Evolutionary conservation across 1,140 invertebrate genomes (phyloP), one percentile per base, ranked within the genome.

Genomic region (Hormaphis cornu): DNA sequence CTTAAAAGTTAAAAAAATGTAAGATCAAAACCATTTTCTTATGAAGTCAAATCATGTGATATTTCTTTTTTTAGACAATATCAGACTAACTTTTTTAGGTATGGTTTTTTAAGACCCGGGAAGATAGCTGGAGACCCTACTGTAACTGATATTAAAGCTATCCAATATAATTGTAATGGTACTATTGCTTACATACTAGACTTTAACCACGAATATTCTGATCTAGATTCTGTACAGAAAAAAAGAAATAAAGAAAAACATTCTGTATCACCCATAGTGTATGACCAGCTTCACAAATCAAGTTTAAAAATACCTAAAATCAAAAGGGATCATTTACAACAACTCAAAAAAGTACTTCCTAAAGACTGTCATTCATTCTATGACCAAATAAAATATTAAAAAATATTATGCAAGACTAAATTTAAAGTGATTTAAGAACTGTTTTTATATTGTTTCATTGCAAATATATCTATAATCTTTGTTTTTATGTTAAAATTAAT

Each of bases 1-100:
- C 14, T 14, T 24, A 24, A 50, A 50, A 24, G 6, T 50, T 14
- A 50, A 24, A 50, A 50, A 24, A 50, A 4, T 24, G 46, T 22
- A 14, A 50, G 46, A 24, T 14, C 22, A 24, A 72, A 72, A 56
- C 56, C 66, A 14, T 70, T 69, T 28, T 70, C 73, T n/a, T 74
- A 74, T 53, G 37, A 63, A 22, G 54, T 69, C 1, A 54, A 71
- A 18, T 69, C 72, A 54, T 37, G 73, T 33, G 28, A 54, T 22
- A 50, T 72, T 33, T 37, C 48, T n/a, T 66, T 70, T 71, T 74
- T 74, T 69, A 6, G 16, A 26, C 33, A 72, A 22, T 75, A 72
- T 70, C 22, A 37, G 9, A 70, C 10, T 14, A 61, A 70, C 18
- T 48, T 20, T 50, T 30, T 53, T 2, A 35, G 4, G 7, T 70